Evolutionary conservation across 2,888 invertebrate genomes (phyloP).

Genomic region (Fissipunctia ypsillon): DNA sequence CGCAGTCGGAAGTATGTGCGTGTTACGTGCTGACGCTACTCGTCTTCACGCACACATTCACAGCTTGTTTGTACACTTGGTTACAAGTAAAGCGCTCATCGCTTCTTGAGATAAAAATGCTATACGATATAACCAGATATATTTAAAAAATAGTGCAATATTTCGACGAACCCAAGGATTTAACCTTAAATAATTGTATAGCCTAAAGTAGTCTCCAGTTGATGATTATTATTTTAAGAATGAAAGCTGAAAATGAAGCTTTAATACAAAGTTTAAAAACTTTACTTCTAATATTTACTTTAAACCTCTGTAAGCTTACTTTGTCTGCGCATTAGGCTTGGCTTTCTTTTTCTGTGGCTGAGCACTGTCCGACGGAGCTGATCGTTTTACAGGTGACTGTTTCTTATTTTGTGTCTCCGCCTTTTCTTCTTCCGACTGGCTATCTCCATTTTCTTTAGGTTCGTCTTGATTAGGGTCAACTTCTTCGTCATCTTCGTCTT

Average conservation of each 20-base stretch:
- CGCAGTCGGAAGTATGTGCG: no score
- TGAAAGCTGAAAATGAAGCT: not conserved
- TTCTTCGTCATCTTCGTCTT: conserved; percentile 85
- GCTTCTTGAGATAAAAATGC: no score
- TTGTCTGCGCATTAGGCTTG: conserved; percentile 69
- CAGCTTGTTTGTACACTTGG: no score
- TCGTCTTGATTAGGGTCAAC: conserved; percentile 67
- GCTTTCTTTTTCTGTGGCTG: conserved; percentile 80
- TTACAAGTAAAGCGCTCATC: no score
- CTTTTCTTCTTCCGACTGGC: conserved; percentile 69
- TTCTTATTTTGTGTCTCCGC: conserved; percentile 60
- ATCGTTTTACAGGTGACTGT: conserved; percentile 73
- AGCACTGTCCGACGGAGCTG: conserved; percentile 68
- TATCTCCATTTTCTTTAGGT: conserved; percentile 77
- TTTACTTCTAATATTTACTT: not conserved
- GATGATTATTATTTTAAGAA: not conserved
- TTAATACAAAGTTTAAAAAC: not conserved
- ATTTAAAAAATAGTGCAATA: not conserved
- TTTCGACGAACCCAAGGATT: not conserved
- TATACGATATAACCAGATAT: not conserved
- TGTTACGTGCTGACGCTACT: no score
- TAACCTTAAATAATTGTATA: not conserved
- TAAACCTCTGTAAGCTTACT: conserved; percentile 55
- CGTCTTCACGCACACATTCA: no score
- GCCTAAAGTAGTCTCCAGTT: not conserved